A percentile compares a stretch with the other conserved stretches of the same genome.
phyloP scores from a whole-genome alignment of 2,797 vertebrate genomes.

The Diplodus sargus region DNA sequence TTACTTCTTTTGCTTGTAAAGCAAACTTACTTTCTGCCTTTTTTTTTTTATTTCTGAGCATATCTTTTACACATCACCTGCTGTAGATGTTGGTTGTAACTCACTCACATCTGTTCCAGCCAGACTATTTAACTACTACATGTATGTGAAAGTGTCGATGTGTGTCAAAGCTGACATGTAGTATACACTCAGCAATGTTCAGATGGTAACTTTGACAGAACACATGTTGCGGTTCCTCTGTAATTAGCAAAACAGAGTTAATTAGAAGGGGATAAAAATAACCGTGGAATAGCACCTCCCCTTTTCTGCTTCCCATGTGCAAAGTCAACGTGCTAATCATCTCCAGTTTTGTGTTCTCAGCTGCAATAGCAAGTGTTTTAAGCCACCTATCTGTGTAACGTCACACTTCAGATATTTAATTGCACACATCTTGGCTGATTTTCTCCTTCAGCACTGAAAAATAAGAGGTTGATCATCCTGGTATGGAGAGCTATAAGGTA shows the following conservation, averaged over 20 bases:
- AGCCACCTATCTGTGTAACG: neutral
- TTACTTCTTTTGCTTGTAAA: neutral
- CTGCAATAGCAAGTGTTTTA: slow-evolving; percentile 9
- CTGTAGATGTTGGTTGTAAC: slow-evolving; percentile 12
- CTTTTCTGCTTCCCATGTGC: neutral
- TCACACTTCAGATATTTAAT: slow-evolving; percentile 23
- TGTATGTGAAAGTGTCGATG: neutral
- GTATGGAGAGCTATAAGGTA: neutral
- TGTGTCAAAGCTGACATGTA: neutral
- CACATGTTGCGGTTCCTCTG: neutral
- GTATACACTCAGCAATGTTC: neutral
- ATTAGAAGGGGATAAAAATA: neutral
- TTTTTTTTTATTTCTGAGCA: neutral
- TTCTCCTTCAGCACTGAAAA: neutral
- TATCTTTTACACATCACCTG: neutral
- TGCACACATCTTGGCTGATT: neutral
- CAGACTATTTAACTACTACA: neutral
- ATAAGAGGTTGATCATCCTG: neutral
- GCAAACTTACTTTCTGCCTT: neutral
- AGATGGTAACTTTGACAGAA: slow-evolving; percentile 6
- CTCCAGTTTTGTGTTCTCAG: slow-evolving; percentile 3
- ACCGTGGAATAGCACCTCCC: neutral
- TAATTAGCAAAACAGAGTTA: neutral
- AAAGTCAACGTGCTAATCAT: slow-evolving; percentile 18
- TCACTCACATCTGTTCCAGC: slow-evolving; percentile 6